phyloP scores from a whole-genome alignment of 2,888 invertebrate genomes.

The Pyrochroa serraticornis region DNA sequence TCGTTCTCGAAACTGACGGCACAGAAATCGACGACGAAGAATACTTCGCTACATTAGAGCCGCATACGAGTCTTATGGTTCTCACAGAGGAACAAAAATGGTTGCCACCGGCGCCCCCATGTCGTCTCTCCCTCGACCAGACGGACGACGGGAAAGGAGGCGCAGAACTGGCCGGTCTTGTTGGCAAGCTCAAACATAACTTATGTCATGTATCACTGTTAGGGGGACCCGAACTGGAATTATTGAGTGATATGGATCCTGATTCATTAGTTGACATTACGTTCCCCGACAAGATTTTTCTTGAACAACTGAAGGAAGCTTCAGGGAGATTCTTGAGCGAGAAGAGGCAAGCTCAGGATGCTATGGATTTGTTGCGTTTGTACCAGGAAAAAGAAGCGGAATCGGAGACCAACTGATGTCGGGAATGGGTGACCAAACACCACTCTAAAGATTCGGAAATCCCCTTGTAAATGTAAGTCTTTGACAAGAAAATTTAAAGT shows the following conservation, averaged over 20 bases:
- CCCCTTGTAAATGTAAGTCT: slow-evolving; percentile 18
- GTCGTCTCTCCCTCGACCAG: slow-evolving; percentile 62
- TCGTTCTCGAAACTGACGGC: slow-evolving; percentile 90
- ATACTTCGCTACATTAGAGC: slow-evolving; percentile 89
- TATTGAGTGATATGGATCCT: slow-evolving; percentile 88
- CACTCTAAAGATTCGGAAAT: slow-evolving; percentile 6
- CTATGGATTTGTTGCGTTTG: slow-evolving; percentile 81
- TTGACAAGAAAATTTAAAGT: neutral
- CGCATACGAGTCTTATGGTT: slow-evolving; percentile 85
- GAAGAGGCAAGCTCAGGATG: slow-evolving; percentile 86
- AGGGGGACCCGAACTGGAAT: slow-evolving; percentile 82
- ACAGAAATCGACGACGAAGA: slow-evolving; percentile 96
- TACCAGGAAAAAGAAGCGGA: slow-evolving; percentile 61
- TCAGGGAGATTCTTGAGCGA: slow-evolving; percentile 75
- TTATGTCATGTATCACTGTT: slow-evolving; percentile 84
- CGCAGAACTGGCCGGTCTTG: slow-evolving; percentile 73
- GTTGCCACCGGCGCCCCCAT: slow-evolving; percentile 68
- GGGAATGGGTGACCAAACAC: slow-evolving; percentile 4
- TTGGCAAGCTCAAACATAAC: slow-evolving; percentile 80
- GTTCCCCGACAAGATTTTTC: slow-evolving; percentile 73
- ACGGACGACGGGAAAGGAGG: slow-evolving; percentile 54
- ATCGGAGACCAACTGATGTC: slow-evolving; percentile 36
- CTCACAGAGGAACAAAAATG: slow-evolving; percentile 76
- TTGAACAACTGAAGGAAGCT: slow-evolving; percentile 82
- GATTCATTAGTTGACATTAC: slow-evolving; percentile 84